phyloP scores from a whole-genome alignment of 2,797 vertebrate genomes.

The Limosa lapponica region DNA sequence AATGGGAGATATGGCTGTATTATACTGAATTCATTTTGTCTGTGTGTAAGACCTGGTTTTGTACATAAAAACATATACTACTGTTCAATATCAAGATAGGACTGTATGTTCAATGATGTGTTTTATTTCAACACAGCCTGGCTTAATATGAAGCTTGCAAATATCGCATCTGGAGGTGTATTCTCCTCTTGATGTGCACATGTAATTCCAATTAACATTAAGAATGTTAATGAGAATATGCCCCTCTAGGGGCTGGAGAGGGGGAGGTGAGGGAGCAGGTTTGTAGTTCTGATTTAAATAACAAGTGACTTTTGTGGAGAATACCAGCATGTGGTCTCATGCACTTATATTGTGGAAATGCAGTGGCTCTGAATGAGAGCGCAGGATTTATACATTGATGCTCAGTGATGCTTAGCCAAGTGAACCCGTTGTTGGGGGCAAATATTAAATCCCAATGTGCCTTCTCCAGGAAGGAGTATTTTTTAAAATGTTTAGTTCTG shows the following conservation, averaged over 20 bases:
- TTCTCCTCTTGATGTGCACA: slow-evolving; percentile 71
- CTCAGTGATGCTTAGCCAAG: slow-evolving; percentile 69
- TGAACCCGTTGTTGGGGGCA: slow-evolving; percentile 50
- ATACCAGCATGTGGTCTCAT: slow-evolving; percentile 66
- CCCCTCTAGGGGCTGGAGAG: slow-evolving; percentile 51
- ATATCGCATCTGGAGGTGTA: slow-evolving; percentile 77
- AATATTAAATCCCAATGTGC: slow-evolving; percentile 50
- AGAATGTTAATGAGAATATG: slow-evolving; percentile 74
- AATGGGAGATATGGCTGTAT: not conserved
- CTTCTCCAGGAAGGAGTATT: slow-evolving; percentile 24
- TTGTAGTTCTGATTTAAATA: slow-evolving; percentile 77
- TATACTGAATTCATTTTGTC: not conserved
- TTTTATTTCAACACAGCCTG: slow-evolving; percentile 66
- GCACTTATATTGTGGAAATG: slow-evolving; percentile 63
- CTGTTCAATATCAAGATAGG: not conserved
- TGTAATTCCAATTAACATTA: slow-evolving; percentile 79
- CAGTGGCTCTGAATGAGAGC: slow-evolving; percentile 60
- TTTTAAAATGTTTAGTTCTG: slow-evolving; percentile 40
- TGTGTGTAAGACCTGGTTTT: not conserved
- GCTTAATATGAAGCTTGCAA: slow-evolving; percentile 69
- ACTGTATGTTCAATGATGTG: slow-evolving; percentile 26
- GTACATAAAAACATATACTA: not conserved
- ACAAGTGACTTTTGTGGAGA: slow-evolving; percentile 74
- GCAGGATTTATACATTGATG: slow-evolving; percentile 60
- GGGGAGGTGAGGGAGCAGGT: slow-evolving; percentile 53